phyloP scores from a whole-genome alignment of 2,797 vertebrate species.

The Percopsis omiscomaycus region DNA sequence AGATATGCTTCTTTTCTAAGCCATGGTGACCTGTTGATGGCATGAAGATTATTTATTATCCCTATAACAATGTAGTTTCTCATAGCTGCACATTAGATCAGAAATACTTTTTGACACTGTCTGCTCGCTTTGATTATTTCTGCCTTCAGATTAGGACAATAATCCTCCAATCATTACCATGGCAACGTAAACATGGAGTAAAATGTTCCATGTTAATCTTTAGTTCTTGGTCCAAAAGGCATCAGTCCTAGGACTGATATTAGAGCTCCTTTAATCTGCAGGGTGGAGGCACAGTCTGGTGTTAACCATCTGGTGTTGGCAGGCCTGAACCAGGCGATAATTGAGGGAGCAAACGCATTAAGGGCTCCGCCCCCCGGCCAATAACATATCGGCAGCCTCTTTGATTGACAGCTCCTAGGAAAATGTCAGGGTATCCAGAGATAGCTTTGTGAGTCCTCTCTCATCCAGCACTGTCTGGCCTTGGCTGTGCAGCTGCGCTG shows the following conservation, averaged over 20 bases:
- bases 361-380: constrained; percentile 41
- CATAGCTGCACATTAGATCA: not conserved
- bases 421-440: constrained; percentile 48
- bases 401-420: constrained; percentile 54
- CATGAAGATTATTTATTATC: too few relatives aligned
- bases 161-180: not conserved
- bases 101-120: not conserved
- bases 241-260: constrained; percentile 54
- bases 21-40: not conserved
- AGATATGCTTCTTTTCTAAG: not conserved
- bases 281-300: constrained; percentile 48
- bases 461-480: constrained; percentile 1
- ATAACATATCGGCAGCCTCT: constrained; percentile 48
- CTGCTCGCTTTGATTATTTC: not conserved
- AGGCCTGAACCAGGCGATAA: constrained; percentile 57
- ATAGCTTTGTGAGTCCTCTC: constrained; percentile 18
- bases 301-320: constrained; percentile 65
- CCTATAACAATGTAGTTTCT: not conserved
- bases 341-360: constrained; percentile 51
- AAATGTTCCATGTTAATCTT: not conserved
- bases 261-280: constrained; percentile 43
- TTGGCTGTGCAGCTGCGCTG: constrained; percentile 3
- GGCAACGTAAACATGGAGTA: constrained; percentile 11
- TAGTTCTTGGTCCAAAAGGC: constrained; percentile 61
- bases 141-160: constrained; percentile 14